Base-by-base conservation (phyloP, 2,888 invertebrate genomes). In the Cataglyphis rosenhaueri region DNA sequence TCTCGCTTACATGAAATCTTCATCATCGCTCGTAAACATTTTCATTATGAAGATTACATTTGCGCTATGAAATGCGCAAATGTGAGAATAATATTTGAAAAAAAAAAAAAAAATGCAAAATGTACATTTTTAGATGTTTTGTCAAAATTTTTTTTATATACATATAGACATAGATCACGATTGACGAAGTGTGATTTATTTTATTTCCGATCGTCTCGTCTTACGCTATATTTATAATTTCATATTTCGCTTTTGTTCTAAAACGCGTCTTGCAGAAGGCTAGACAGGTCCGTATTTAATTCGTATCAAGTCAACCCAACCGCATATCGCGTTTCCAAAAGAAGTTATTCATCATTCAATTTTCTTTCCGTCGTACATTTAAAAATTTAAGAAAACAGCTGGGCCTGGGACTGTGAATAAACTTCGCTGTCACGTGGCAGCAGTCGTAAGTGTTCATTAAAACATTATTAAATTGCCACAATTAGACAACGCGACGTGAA, bases 401-500 rank as follows among this genome's bases (percentile, higher is more conserved):
- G n/a, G 32, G 15, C 35, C 41, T 41, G 6, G 52, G 1, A 52
- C 52, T 57, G 55, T 57, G 55, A n/a, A 52, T 66, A 59, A 81
- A 76, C 29, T 21, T 76, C 68, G 62, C 64, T 68, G 71, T 87
- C 87, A 88, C 84, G 82, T 76, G 87, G 84, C 75, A 62, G 71
- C 62, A n/a, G 81, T 66, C 55, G 65, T 68, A 81, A 75, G 85
- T 83, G 81, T 81, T 87, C 81, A 87, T 89, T 89, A 89, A 85
- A 79, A 84, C 85, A 84, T 89, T 90, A 89, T 89, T 89, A 89
- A 89, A 89, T 89, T 89, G 90, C 70, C 89, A 82, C 88, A 90
- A 90, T 89, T 88, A 89, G 84, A 85, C 88, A 84, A 84, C 84
- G 85, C 84, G 74, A 44, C 44, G 68, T 75, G 70, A 83, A 74